Percentiles rank a stretch among this genome's conserved stretches.
phyloP scores from a whole-genome alignment of 2,888 invertebrate genomes.

The Drosophila ezoana region DNA sequence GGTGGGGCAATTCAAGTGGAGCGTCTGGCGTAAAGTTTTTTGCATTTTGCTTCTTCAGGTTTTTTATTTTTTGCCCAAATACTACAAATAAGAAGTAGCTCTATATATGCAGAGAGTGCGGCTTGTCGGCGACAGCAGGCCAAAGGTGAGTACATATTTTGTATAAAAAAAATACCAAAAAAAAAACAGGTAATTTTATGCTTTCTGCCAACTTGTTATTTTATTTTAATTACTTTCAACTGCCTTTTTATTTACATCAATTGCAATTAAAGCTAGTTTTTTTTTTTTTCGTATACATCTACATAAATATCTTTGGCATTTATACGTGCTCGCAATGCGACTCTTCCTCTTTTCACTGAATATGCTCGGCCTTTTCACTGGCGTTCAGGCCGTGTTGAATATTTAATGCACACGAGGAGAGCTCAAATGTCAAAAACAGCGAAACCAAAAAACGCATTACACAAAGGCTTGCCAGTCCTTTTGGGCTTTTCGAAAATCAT shows the following conservation, averaged over 20 bases:
- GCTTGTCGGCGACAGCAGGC: conserved; percentile 21
- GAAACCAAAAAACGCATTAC: conserved; percentile 51
- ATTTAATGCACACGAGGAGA: conserved; percentile 57
- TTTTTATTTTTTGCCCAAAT: conserved; percentile 35
- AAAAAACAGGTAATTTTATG: not conserved
- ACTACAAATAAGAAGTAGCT: conserved; percentile 57
- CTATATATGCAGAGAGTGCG: conserved; percentile 13
- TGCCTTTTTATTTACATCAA: conserved; percentile 44
- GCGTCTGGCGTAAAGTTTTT: conserved; percentile 68
- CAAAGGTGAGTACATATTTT: conserved; percentile 15
- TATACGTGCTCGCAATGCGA: not conserved
- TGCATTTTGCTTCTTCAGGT: conserved; percentile 1
- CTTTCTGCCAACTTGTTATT: conserved; percentile 35
- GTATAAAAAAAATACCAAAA: not conserved
- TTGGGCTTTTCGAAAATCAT: conserved; percentile 58
- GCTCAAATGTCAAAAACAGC: conserved; percentile 74
- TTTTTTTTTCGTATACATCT: conserved; percentile 10
- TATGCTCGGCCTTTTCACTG: conserved; percentile 25
- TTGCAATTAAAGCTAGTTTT: conserved; percentile 35
- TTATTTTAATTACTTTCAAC: conserved; percentile 59
- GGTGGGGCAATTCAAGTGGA: conserved; percentile 49
- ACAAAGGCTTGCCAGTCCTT: conserved; percentile 62
- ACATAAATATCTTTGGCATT: conserved; percentile 15
- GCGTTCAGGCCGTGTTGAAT: conserved; percentile 50
- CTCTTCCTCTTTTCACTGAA: conserved; percentile 7